These are phyloP conservation scores for Henicopernis longicauda DNA, from an alignment of 2,113 vertebrate genomes.

Conservation along the genomic window DNA sequence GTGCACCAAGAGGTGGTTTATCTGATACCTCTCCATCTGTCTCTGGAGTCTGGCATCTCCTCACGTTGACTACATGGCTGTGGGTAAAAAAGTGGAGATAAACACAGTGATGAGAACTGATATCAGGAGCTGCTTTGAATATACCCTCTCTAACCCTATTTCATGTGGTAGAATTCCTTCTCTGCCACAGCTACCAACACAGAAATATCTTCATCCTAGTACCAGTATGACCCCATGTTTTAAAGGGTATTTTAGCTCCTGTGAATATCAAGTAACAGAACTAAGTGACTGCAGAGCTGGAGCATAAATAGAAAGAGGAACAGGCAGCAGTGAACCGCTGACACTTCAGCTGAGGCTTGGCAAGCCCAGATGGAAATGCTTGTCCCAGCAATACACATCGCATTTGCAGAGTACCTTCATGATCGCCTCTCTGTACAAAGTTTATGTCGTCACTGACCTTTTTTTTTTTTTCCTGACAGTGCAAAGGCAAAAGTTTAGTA, in stretches of 20 bases:
- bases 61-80: background rate
- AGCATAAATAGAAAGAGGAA: slow-evolving; percentile 62
- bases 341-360: slow-evolving; percentile 36
- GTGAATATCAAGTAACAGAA: slow-evolving; percentile 30
- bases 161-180: background rate
- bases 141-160: background rate
- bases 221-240: background rate
- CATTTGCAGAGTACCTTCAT: background rate
- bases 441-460: background rate
- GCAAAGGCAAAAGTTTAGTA: background rate
- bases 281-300: background rate
- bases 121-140: background rate
- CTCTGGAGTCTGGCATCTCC: background rate
- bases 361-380: slow-evolving; percentile 27
- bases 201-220: slow-evolving; percentile 16
- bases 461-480: background rate
- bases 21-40: background rate
- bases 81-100: background rate
- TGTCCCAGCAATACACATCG: background rate
- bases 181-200: background rate
- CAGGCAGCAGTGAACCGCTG: background rate
- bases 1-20: background rate
- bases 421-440: background rate
- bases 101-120: background rate
- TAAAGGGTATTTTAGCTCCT: slow-evolving; percentile 16